Base-by-base conservation (phyloP, 2,113 vertebrate genomes). In the Phocoena sinus region DNA sequence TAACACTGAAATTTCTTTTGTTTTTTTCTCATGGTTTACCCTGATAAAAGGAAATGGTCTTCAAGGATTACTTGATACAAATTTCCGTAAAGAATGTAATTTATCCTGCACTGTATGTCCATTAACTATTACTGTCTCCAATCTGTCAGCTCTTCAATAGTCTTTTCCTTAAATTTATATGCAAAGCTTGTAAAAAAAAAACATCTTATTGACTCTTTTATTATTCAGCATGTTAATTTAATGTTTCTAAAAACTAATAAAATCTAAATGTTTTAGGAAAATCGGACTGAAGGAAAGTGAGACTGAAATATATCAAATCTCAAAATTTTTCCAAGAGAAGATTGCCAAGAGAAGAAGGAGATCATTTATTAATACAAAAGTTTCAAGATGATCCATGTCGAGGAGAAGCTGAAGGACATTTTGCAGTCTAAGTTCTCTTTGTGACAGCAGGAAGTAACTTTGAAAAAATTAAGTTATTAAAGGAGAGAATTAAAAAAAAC, bases 171-270 rank as follows among this genome's bases (percentile, higher is more conserved):
- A 83, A 82, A 96, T 96, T 97, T 93, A 90, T 94, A 94, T 88
- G 79, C 81, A 94, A 85, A 97, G 36, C 60, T 96, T 92, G 25
- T 94, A 93, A 94, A 96, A 96, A 95, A 97, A 95, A 97, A 85
- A 77, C 10, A 84, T 90, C 33, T 93, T 90, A 97, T 91, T 96
- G 96, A 95, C 73, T 95, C 63, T 90, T 97, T 93, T 93, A 98
- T 96, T 98, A 97, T 96, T 96, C 95, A 97, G 76, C 56, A 93
- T 97, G 94, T 94, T 96, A 97, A 98, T 96, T 96, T 96, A 97
- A 97, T 96, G 83, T 94, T 92, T 95, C 94, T 97, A 89, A 92
- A 97, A 97, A 94, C 53, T 73, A 92, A 97, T 92, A 92, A 97
- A 95, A 91, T 91, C 50, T 93, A 94, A 91, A 90, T 93, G 62